Conservation (phyloP, 2,113 vertebrate species). For the Leucopsar rothschildi region DNA sequence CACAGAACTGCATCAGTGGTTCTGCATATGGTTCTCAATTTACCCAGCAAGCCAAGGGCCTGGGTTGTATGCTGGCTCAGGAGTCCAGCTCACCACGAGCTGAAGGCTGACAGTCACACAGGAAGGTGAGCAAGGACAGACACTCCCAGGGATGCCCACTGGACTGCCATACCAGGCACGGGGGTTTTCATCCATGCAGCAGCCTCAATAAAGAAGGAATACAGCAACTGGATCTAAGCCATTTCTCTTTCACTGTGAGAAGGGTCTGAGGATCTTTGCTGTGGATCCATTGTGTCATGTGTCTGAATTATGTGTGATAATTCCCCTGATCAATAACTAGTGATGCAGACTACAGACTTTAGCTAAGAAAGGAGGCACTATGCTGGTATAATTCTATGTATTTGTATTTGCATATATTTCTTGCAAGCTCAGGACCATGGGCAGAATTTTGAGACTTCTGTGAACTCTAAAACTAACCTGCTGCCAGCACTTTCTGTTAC, state of each 20-base stretch:
- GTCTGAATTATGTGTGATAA: neutral
- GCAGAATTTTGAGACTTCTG: neutral
- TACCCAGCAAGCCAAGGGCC: constrained; percentile 12
- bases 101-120: neutral
- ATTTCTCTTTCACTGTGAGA: neutral
- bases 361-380: neutral
- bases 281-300: fast-evolving
- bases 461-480: neutral
- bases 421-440: neutral
- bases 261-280: neutral
- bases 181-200: neutral
- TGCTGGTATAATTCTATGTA: neutral
- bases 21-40: neutral
- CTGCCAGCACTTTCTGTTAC: neutral
- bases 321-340: neutral
- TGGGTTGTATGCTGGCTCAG: neutral
- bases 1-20: constrained; percentile 30
- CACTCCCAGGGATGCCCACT: neutral
- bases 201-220: neutral
- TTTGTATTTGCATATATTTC: neutral
- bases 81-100: neutral
- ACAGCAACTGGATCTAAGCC: neutral
- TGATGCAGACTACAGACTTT: neutral
- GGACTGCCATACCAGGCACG: neutral
- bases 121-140: neutral